These are phyloP conservation scores for Myrmophylax atrothorax DNA, from an alignment of 2,113 vertebrate species.

Conservation along the genomic window DNA sequence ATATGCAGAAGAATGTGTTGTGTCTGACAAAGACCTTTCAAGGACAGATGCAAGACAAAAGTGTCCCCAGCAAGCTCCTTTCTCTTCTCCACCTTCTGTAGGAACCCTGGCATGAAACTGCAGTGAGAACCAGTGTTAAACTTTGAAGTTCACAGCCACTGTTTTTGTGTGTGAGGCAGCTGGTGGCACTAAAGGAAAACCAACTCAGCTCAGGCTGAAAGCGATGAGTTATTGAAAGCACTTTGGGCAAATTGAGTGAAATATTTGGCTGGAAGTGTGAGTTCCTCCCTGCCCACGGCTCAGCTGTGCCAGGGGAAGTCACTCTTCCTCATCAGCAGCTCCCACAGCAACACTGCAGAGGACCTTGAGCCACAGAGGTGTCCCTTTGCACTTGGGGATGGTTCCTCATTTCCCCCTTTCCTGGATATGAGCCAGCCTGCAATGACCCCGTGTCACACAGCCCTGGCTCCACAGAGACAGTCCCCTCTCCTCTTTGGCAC, in stretches of 20 bases:
- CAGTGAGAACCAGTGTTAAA: neutral
- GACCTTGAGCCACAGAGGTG: rapidly evolving
- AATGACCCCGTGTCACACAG: rapidly evolving
- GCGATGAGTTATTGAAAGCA: neutral
- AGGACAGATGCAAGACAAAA: neutral
- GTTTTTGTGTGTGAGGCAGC: neutral
- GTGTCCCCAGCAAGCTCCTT: neutral
- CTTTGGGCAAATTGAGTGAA: neutral
- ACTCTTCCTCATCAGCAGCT: neutral
- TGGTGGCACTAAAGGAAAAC: neutral
- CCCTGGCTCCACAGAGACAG: rapidly evolving
- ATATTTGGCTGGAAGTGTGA: neutral
- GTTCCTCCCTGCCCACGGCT: neutral
- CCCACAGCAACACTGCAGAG: neutral
- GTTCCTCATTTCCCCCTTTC: neutral
- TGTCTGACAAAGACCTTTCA: neutral
- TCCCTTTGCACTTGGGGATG: neutral
- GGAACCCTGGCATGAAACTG: neutral
- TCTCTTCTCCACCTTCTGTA: neutral
- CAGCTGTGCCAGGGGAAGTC: neutral
- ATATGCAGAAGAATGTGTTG: neutral
- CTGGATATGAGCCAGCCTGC: rapidly evolving
- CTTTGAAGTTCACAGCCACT: neutral
- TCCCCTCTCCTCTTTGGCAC: neutral
- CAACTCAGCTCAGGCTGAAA: neutral